Evolutionary conservation across 2,113 vertebrate species (phyloP), one percentile per base, ranked within the genome.

Genomic region (Beaufortia kweichowensis): DNA sequence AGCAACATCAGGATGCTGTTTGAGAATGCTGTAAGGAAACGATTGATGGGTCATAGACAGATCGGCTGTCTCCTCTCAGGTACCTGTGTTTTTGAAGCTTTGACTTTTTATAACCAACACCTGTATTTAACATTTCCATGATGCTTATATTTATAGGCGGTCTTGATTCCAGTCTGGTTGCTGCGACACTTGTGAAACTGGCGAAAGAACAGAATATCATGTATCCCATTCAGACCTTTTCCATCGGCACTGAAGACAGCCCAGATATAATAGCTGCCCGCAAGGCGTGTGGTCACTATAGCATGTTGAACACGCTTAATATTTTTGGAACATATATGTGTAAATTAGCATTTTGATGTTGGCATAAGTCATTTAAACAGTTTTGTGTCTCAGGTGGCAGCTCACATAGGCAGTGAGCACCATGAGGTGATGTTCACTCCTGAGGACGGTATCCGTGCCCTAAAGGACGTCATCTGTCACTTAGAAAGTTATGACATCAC

Each of bases 21-120:
- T 89, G 93, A 97, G 85, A 95, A 92, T 15, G 94, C 95, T 3
- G 84, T 98, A 8, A 91, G 83, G 84, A 98, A 98, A 81, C 95
- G 96, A 31, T 89, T 98, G 77, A 98, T 98, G 96, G 86, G 95
- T 21, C 92, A 97, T 75, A 90, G 96, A 81, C 93, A 95, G 62
- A 98, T 98, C 8, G 96, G 95, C 6, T 98, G 95, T 87, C 94
- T 98, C 12, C 90, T 98, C 31, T 98, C 96, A 82, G 96, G 96
- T 96, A 82, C 80, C 1, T 19, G 15, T 31, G 7, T 19, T n/a
- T 64, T 8, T 23, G 6, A 11, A 21, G 8, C 24, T 50, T 28
- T n/a, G 11, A n/a, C 4, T 11, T 68, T 67, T 31, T 26, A 12
- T n/a, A 2, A 55, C 28, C 15, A 7, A 4, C 14, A 7, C 10